Conservation (phyloP, 2,888 invertebrate species). For the Rhorus exstirpatorius region DNA sequence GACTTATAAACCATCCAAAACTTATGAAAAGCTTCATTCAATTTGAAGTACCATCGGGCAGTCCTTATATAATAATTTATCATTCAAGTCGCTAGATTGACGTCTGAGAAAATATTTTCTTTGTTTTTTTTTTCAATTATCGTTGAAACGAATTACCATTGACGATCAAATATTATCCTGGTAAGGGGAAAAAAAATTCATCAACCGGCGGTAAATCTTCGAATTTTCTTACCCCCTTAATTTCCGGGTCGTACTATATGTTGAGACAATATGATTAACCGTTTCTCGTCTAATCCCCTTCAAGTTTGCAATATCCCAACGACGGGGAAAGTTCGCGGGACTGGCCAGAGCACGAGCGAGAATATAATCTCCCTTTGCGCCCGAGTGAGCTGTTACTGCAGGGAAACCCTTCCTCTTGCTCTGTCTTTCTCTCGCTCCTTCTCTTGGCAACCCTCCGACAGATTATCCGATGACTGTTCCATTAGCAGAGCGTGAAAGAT, state of each 20-base stretch:
- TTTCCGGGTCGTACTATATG: constrained; percentile 3
- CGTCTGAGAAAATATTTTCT: constrained; percentile 69
- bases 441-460: constrained; percentile 35
- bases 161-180: constrained; percentile 13
- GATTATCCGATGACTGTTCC: constrained; percentile 53
- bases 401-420: constrained; percentile 15
- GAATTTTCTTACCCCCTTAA: constrained; percentile 18
- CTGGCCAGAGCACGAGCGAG: constrained; percentile 29
- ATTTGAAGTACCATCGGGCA: constrained; percentile 62
- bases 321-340: constrained; percentile 24
- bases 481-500: constrained; percentile 35
- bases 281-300: constrained; percentile 51
- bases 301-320: constrained; percentile 40
- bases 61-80: constrained; percentile 43
- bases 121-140: constrained; percentile 63
- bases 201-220: constrained; percentile 24
- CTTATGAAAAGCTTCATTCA: constrained; percentile 76
- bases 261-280: constrained; percentile 35
- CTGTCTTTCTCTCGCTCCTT: constrained; percentile 9
- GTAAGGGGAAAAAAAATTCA: constrained; percentile 11
- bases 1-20: constrained; percentile 71
- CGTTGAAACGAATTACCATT: constrained; percentile 23
- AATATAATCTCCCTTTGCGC: constrained; percentile 60
- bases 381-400: constrained; percentile 45
- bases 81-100: constrained; percentile 66